Percentiles rank a stretch among this genome's conserved stretches.
These are phyloP conservation scores for Scaptomyza polygonia DNA, from an alignment of 2,888 invertebrate genomes.

Conservation along the genomic window DNA sequence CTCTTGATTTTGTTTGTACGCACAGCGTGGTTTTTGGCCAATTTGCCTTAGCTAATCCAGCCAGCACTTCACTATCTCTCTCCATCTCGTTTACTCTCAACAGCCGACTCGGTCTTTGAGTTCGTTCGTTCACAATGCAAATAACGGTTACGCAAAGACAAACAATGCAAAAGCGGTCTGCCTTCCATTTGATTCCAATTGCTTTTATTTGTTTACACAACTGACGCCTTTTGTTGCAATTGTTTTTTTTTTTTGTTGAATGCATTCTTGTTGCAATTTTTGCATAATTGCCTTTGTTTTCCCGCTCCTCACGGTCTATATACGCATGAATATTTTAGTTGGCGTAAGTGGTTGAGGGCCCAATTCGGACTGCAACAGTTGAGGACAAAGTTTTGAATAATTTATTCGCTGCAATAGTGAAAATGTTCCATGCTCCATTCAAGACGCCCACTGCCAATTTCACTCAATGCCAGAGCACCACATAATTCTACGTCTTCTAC, in stretches of 20 bases:
- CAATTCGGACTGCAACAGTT: constrained; percentile 37
- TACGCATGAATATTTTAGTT: constrained; percentile 69
- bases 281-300: constrained; percentile 50
- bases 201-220: constrained; percentile 16
- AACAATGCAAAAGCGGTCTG: constrained; percentile 23
- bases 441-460: constrained; percentile 35
- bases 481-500: constrained; percentile 3
- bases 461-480: constrained; percentile 25
- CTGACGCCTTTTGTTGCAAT: constrained; percentile 19
- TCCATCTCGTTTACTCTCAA: no score
- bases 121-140: constrained; percentile 32
- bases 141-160: constrained; percentile 15
- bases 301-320: not conserved
- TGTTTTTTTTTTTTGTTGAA: constrained; percentile 1
- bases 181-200: constrained; percentile 39
- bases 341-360: constrained; percentile 29
- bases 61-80: not conserved
- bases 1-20: constrained; percentile 26
- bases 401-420: constrained; percentile 54
- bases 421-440: constrained; percentile 10
- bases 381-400: constrained; percentile 63
- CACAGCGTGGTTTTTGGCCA: constrained; percentile 33
- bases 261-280: constrained; percentile 39
- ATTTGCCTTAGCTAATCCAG: constrained; percentile 24
- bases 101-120: not conserved